A percentile compares a stretch with the other conserved stretches of the same genome.
phyloP scores from a whole-genome alignment of 2,888 invertebrate species.

The Acanthacorydalis orientalis region DNA sequence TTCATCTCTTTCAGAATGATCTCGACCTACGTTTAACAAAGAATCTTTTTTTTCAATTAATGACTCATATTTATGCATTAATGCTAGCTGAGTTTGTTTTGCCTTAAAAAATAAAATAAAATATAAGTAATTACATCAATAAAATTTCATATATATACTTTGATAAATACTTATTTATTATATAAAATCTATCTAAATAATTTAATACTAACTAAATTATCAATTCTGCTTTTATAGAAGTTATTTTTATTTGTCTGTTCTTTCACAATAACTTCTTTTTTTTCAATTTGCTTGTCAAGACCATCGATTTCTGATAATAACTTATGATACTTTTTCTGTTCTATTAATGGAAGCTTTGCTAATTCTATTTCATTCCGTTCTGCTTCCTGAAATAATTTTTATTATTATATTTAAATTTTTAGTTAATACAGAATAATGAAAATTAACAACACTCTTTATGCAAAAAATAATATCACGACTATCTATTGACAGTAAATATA shows the following conservation, averaged over 20 bases:
- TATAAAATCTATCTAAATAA: background rate
- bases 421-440: too few species aligned
- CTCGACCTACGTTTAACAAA: background rate
- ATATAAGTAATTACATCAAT: too few species aligned
- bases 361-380: background rate
- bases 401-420: background rate
- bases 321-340: background rate
- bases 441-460: too few species aligned
- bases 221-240: slow-evolving; percentile 1
- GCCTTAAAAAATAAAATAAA: too few species aligned
- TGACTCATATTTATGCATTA: background rate
- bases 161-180: background rate
- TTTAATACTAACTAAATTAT: background rate
- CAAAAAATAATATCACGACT: too few species aligned
- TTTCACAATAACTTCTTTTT: background rate
- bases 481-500: too few species aligned
- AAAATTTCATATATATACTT: background rate
- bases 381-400: background rate
- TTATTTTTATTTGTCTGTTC: slow-evolving; percentile 1
- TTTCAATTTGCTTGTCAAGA: background rate
- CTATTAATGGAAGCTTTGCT: background rate
- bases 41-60: background rate
- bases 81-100: background rate
- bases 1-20: background rate
- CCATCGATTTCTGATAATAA: background rate